Base-by-base conservation (phyloP, 1,140 invertebrate species). In the Nephotettix cincticeps region DNA sequence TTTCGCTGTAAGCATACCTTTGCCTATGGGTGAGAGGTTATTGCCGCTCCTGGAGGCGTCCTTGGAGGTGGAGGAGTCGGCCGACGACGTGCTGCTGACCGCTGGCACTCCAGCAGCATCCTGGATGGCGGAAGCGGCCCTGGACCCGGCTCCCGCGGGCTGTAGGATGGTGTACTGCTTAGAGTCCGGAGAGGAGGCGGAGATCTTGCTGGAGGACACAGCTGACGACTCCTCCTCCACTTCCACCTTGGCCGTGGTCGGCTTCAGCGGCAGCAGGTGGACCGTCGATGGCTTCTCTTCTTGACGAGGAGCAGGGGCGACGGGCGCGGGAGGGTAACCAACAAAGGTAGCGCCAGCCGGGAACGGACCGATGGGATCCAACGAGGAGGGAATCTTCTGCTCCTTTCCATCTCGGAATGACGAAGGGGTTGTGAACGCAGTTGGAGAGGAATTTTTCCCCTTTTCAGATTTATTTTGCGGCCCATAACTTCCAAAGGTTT, bases 91-190 rank as follows among this genome's bases (percentile, higher is more conserved):
- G 51, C 82, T 85, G 68, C 82, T 87, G 54, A 91, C 88, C 0
- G 90, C 85, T 4, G 90, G 83, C 32, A 86, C 87, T 76, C 83
- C 85, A 6, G 89, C 88, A 40, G 85, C 83, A 76, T 93, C 91
- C 77, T 93, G 91, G 61, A 93, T 85, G 0, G 90, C 90, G 21
- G 88, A 90, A 0, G 91, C 90, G 0, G 90, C 90, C 30, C 91
- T 85, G 3, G 91, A 93, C 1, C 90, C 89, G 0, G 87, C 84
- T 17, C 88, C 89, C 9, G 92, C 91, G 0, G 92, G 92, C 77
- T 94, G 92, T 19, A 93, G 82, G 63, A 93, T 92, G 17, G 92
- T 94, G 76, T 93, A 94, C 76, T 93, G 91, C 80, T 93, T 86
- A 71, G 82, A 83, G 29, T 87, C 86, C 0, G 86, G 86, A 23